phyloP scores from a whole-genome alignment of 1,140 invertebrate species.

The Drosophila malerkotliana region DNA sequence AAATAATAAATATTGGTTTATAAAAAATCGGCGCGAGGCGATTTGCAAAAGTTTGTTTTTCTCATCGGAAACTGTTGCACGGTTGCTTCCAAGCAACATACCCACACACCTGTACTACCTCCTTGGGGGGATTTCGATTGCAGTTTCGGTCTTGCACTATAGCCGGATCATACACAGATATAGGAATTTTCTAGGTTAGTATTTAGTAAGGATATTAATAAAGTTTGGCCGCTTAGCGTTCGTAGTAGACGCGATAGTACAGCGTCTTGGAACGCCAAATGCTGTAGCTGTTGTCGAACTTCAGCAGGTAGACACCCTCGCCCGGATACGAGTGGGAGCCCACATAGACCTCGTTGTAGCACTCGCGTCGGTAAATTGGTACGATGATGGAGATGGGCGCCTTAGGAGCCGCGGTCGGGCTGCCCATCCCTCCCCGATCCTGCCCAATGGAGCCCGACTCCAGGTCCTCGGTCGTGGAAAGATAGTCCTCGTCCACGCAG shows the following conservation, averaged over 20 bases:
- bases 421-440: constrained; percentile 64
- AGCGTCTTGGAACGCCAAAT: constrained; percentile 99
- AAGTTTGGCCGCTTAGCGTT: constrained; percentile 85
- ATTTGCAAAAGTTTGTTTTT: constrained; percentile 13
- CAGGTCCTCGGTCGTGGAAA: constrained; percentile 83
- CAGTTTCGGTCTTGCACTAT: constrained; percentile 20
- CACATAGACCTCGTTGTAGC: constrained; percentile 98
- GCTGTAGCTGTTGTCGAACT: constrained; percentile 99
- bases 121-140: background rate
- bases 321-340: constrained; percentile 98
- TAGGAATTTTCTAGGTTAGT: constrained; percentile 33
- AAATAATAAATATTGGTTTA: constrained; percentile 70
- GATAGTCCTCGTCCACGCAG: constrained; percentile 86
- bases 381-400: constrained; percentile 92
- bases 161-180: constrained; percentile 12
- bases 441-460: constrained; percentile 77
- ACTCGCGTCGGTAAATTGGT: constrained; percentile 97
- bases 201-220: constrained; percentile 14
- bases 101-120: constrained; percentile 24
- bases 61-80: background rate
- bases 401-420: constrained; percentile 66
- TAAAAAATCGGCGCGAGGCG: constrained; percentile 4
- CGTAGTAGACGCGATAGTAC: constrained; percentile 99
- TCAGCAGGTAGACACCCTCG: constrained; percentile 98
- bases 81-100: constrained; percentile 13